Evolutionary conservation across 1,140 invertebrate species (phyloP), one percentile per base, ranked within the genome.

Genomic region (Polypedilum vanderplanki): DNA sequence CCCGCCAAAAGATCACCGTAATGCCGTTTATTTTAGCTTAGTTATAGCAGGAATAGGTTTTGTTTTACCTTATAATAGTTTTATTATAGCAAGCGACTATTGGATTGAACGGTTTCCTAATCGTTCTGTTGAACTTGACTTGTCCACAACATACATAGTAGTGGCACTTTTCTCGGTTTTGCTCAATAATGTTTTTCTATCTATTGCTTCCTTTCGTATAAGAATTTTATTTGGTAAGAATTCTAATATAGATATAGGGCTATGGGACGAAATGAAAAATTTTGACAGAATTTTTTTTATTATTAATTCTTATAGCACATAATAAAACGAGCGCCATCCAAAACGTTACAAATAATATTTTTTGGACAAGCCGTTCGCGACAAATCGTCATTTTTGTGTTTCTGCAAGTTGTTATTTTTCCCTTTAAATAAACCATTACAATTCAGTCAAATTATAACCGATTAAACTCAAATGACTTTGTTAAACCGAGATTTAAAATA

Each of bases 31-130:
- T 80, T 80, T 93, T 74, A 89, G 92, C 0, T 86, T 97, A 64
- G 85, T 95, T 7, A 83, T 95, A 33, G 93, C 93, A 46, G 94
- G 94, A n/a, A 89, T 92, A 77, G 94, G 94, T 18, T 96, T 96
- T 80, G 86, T 97, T 10, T 84, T 97, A 40, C 94, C 94, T 0
- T 97, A 95, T 83, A 96, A 96, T 85, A 94, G 93, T 80, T 95
- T 95, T 81, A 93, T 95, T 76, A 93, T 94, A 81, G 93, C 93
- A 7, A 93, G 93, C 73, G 94, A 95, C 83, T 95, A 93, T 80
- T 95, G 94, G 84, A 91, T 95, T 86, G 84, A 85, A 1, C 87
- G 90, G 73, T 97, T 93, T 83, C 93, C 93, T 0, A 88, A 88
- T 15, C 90, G 91, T 0, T 92, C 92, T 0, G 93, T 97, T 75